phyloP scores from a whole-genome alignment of 2,113 vertebrate species.

The Ammodytes dubius region DNA sequence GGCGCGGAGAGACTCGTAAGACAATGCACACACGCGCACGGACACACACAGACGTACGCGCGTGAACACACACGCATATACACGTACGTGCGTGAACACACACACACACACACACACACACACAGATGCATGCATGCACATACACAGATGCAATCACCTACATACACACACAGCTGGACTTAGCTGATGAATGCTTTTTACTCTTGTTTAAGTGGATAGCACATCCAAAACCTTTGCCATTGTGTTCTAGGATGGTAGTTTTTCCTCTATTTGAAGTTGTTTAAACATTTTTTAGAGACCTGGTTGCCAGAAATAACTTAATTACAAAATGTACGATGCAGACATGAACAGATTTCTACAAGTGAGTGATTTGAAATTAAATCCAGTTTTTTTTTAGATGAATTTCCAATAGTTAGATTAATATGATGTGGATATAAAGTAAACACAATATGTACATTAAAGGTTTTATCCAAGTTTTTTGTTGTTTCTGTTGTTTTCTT shows the following conservation, averaged over 20 bases:
- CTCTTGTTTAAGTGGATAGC: conserved; percentile 1
- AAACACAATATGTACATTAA: not conserved
- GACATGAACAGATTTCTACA: not conserved
- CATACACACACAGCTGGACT: conserved; percentile 13
- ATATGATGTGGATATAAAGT: not conserved
- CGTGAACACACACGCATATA: conserved; percentile 16
- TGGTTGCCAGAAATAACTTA: not conserved
- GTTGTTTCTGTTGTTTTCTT: too few species aligned
- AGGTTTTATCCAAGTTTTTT: too few species aligned
- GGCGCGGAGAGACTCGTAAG: conserved; percentile 48
- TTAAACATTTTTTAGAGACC: not conserved
- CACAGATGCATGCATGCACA: conserved; percentile 7
- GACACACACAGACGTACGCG: conserved; percentile 26
- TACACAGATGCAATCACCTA: not conserved
- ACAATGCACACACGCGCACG: conserved; percentile 35
- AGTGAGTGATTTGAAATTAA: not conserved
- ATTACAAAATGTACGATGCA: not conserved
- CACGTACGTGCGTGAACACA: conserved; percentile 1
- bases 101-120: not conserved
- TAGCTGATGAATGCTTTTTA: not conserved
- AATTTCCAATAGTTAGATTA: not conserved
- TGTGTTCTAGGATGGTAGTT: not conserved
- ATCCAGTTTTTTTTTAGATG: too few species aligned
- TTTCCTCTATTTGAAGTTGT: not conserved
- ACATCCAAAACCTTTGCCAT: not conserved